Evolutionary conservation across 2,797 vertebrate species (phyloP).

Genomic region (Lepus oiostolus): DNA sequence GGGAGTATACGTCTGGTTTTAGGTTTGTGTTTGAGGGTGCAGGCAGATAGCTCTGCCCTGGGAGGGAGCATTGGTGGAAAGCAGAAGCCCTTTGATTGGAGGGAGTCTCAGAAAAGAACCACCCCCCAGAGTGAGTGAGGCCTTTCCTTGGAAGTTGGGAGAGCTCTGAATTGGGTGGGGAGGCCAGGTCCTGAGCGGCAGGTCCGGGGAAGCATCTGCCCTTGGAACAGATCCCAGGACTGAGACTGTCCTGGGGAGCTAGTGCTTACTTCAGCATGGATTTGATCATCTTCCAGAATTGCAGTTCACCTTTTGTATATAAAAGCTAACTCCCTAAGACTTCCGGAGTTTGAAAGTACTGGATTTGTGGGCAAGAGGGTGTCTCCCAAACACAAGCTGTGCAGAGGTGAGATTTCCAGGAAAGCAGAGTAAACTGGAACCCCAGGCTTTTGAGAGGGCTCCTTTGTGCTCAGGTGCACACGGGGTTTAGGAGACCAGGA

Average conservation of each 20-base stretch:
- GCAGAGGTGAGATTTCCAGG: constrained; percentile 33
- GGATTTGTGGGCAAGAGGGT: background rate
- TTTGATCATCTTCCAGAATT: constrained; percentile 54
- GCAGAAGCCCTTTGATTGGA: background rate
- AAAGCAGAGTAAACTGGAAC: background rate
- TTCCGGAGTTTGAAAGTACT: constrained; percentile 39
- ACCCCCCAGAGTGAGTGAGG: background rate
- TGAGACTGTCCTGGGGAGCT: background rate
- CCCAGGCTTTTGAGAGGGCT: background rate
- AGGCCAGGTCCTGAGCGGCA: background rate
- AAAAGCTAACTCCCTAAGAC: background rate
- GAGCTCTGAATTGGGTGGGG: background rate
- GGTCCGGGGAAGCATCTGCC: constrained; percentile 2
- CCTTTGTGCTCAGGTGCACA: background rate
- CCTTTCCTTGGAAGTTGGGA: constrained; percentile 49
- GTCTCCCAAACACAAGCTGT: background rate
- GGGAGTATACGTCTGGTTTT: background rate
- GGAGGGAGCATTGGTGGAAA: background rate
- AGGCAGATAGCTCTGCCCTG: background rate
- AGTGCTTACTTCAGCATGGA: background rate
- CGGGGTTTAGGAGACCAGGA: background rate
- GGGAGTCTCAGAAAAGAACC: background rate
- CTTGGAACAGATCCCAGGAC: background rate
- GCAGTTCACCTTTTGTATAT: constrained; percentile 47
- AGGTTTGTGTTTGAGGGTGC: background rate